Conservation (phyloP, 2,888 invertebrate species). For the Trilocha varians region DNA sequence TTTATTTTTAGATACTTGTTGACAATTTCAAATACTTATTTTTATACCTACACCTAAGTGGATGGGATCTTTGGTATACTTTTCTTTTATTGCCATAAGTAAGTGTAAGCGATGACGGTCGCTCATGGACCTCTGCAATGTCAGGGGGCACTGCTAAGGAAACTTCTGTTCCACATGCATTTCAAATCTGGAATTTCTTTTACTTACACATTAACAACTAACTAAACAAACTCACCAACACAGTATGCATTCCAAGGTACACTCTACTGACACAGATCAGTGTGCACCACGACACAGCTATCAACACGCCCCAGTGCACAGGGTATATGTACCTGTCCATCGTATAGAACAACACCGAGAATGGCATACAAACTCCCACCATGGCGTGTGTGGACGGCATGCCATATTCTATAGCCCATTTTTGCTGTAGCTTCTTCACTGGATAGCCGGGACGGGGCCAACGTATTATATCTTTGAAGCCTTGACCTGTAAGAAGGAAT, state of each 20-base stretch:
- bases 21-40: too few relatives aligned
- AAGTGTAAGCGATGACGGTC: too few relatives aligned
- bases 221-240: slow-evolving; percentile 77
- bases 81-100: too few relatives aligned
- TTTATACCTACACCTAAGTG: too few relatives aligned
- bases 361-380: slow-evolving; percentile 91
- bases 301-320: slow-evolving; percentile 67
- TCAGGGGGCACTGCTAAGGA: too few relatives aligned
- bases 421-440: slow-evolving; percentile 85
- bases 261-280: slow-evolving; percentile 88
- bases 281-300: slow-evolving; percentile 79
- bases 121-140: too few relatives aligned
- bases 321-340: slow-evolving; percentile 85
- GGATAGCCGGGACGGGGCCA: slow-evolving; percentile 92
- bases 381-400: slow-evolving; percentile 97
- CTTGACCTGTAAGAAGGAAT: too few relatives aligned
- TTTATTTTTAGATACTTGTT: too few relatives aligned
- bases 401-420: slow-evolving; percentile 94
- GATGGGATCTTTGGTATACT: too few relatives aligned
- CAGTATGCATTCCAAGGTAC: slow-evolving; percentile 95
- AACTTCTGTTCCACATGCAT: too few relatives aligned
- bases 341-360: slow-evolving; percentile 86
- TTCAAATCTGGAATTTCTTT: too few relatives aligned
- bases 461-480: slow-evolving; percentile 88
- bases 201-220: too few relatives aligned